Conservation (phyloP, 2,113 vertebrate species). For the Notothenia coriiceps region DNA sequence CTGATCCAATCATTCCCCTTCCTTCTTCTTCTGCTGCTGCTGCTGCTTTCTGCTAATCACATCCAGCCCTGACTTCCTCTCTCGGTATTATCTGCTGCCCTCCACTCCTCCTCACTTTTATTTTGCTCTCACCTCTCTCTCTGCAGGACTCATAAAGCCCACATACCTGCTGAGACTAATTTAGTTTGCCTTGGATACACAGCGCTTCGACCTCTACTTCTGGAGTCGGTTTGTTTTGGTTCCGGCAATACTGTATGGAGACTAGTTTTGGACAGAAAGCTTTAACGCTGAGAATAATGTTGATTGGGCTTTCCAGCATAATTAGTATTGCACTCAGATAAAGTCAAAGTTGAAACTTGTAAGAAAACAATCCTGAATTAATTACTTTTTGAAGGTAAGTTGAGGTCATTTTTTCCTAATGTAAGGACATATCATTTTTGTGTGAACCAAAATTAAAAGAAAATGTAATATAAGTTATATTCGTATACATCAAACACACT, state of each 20-base stretch:
- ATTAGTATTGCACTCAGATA: neutral
- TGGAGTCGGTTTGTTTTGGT: constrained; percentile 23
- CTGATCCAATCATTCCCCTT: constrained; percentile 40
- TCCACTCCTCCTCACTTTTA: constrained; percentile 28
- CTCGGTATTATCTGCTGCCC: constrained; percentile 39
- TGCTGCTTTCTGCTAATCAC: constrained; percentile 51
- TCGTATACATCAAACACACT: too few relatives aligned
- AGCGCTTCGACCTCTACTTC: constrained; percentile 29
- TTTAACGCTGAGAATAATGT: too few relatives aligned
- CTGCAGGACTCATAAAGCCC: constrained; percentile 35
- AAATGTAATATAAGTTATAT: too few relatives aligned
- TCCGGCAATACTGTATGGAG: neutral
- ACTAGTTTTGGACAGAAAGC: neutral
- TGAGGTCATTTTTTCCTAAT: neutral
- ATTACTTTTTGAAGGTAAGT: neutral
- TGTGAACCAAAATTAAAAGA: neutral
- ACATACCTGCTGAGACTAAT: constrained; percentile 61
- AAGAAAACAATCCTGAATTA: neutral
- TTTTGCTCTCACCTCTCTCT: constrained; percentile 18
- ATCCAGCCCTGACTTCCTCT: constrained; percentile 57
- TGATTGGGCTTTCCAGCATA: neutral
- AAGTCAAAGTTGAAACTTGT: neutral
- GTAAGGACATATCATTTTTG: neutral
- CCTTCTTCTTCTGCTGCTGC: neutral
- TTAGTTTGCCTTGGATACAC: constrained; percentile 66